These are phyloP conservation scores for Drosophila equinoxialis DNA, from an alignment of 1,140 invertebrate genomes.

Conservation along the genomic window DNA sequence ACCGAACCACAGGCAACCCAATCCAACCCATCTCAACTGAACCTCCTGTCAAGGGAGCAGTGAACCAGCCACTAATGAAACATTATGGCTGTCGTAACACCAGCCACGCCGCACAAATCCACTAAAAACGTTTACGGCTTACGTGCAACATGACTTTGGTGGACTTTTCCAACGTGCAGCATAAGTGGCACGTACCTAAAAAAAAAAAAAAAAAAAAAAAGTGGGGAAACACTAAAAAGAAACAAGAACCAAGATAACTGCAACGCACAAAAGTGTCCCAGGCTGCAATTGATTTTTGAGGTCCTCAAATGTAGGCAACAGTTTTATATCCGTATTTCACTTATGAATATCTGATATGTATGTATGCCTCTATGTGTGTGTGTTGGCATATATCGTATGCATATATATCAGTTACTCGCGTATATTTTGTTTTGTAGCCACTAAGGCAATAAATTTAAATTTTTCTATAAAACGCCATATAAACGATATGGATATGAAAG, in stretches of 20 bases:
- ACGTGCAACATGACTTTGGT: slow-evolving; percentile 63
- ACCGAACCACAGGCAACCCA: neutral
- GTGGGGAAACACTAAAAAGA: slow-evolving; percentile 27
- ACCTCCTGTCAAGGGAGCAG: slow-evolving; percentile 42
- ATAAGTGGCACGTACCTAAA: slow-evolving; percentile 71
- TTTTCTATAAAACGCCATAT: slow-evolving; percentile 47
- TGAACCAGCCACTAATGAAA: slow-evolving; percentile 68
- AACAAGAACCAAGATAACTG: slow-evolving; percentile 1
- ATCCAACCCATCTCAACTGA: neutral
- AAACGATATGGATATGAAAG: slow-evolving; percentile 47
- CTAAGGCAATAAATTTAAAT: slow-evolving; percentile 74
- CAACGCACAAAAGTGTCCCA: slow-evolving; percentile 62
- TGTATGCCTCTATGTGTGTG: neutral
- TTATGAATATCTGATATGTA: slow-evolving; percentile 14
- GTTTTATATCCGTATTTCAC: slow-evolving; percentile 12
- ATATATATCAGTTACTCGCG: neutral
- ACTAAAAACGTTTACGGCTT: slow-evolving; percentile 79
- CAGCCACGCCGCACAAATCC: slow-evolving; percentile 69
- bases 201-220: slow-evolving; percentile 3
- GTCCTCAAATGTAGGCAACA: slow-evolving; percentile 23
- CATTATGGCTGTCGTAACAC: slow-evolving; percentile 70
- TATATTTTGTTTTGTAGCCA: slow-evolving; percentile 49
- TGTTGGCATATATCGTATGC: neutral
- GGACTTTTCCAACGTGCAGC: slow-evolving; percentile 39
- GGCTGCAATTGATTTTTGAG: slow-evolving; percentile 72